A percentile compares a stretch with the other conserved stretches of the same genome.
Conservation (phyloP, 2,113 vertebrate species). For the Noctilio leporinus region DNA sequence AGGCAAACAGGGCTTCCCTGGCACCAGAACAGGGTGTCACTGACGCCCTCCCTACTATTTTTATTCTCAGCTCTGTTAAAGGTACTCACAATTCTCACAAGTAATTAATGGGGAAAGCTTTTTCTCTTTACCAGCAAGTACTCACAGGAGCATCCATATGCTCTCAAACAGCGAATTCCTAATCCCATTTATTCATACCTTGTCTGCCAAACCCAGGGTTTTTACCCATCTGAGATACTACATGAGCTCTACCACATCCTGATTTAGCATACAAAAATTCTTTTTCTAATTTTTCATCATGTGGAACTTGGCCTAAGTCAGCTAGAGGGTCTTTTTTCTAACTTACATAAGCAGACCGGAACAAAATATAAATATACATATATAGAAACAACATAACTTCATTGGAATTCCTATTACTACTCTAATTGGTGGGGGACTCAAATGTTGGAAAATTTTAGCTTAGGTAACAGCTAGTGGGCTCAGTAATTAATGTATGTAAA, state of each 20-base stretch:
- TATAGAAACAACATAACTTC: neutral
- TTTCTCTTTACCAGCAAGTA: neutral
- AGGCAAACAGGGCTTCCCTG: neutral
- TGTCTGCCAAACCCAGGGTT: neutral
- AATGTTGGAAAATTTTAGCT: too few species aligned
- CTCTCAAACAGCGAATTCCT: neutral
- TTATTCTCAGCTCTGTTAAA: constrained; percentile 22
- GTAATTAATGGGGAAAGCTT: constrained; percentile 55
- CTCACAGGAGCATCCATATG: neutral
- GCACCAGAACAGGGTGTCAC: neutral
- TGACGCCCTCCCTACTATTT: constrained; percentile 19
- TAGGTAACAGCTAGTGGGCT: too few species aligned
- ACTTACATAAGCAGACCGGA: neutral
- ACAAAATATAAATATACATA: neutral
- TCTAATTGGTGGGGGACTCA: too few species aligned
- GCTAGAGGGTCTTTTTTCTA: neutral
- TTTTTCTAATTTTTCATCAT: neutral
- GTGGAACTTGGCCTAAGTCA: neutral
- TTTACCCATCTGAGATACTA: neutral
- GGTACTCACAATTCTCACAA: constrained; percentile 53
- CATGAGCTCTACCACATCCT: neutral
- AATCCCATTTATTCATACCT: neutral
- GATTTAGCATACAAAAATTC: neutral
- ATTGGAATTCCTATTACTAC: neutral
- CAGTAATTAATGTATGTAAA: too few species aligned